Evolutionary conservation across 2,113 vertebrate species (phyloP).

Genomic region (Cervus canadensis): DNA sequence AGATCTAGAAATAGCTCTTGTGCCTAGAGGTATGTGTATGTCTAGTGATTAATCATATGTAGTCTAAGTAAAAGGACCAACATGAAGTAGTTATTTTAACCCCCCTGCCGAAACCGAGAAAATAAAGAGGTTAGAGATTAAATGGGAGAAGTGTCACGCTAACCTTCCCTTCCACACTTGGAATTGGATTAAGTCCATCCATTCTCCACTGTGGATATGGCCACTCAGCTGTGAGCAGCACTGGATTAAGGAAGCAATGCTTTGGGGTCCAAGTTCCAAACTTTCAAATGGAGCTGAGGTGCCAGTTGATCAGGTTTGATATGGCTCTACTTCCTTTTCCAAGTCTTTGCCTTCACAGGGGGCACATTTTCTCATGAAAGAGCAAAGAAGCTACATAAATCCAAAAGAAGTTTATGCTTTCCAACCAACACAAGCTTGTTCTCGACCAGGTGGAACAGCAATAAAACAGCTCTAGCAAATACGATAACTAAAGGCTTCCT

Average conservation of each 20-base stretch:
- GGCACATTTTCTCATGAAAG: not conserved
- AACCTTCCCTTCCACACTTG: not conserved
- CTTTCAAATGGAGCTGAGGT: not conserved
- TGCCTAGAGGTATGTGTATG: not conserved
- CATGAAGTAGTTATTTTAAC: not conserved
- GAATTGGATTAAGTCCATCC: not conserved
- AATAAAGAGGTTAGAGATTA: not conserved
- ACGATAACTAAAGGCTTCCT: not conserved
- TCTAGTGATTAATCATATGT: not conserved
- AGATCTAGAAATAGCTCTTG: not conserved
- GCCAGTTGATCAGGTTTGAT: not conserved
- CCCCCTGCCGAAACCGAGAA: not conserved
- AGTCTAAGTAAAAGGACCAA: not conserved
- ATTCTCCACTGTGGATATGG: not conserved
- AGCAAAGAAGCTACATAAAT: not conserved
- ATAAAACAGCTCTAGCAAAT: not conserved
- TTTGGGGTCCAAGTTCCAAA: not conserved
- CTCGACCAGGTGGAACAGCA: not conserved
- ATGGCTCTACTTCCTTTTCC: not conserved
- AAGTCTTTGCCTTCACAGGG: not conserved
- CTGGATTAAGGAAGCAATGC: not conserved
- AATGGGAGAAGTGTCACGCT: not conserved
- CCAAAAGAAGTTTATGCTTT: not conserved
- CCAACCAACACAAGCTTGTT: not conserved
- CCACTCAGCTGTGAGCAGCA: not conserved